Conservation (phyloP, 2,888 invertebrate genomes). For the Kuschelorhynchus macadamiae region DNA sequence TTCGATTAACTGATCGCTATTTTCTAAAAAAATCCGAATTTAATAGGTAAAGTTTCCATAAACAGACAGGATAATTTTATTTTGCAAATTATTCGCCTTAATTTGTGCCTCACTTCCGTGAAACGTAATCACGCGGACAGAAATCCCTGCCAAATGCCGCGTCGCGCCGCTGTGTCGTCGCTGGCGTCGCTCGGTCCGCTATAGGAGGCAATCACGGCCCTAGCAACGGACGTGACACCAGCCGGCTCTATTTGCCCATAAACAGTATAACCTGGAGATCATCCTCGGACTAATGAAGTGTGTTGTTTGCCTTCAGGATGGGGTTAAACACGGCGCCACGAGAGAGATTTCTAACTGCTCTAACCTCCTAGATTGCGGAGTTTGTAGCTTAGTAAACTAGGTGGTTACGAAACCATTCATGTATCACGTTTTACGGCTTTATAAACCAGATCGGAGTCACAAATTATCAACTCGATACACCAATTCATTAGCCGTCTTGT, state of each 20-base stretch:
- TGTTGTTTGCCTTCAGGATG: slow-evolving; percentile 64
- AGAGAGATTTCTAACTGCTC: slow-evolving; percentile 31
- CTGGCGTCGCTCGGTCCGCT: slow-evolving; percentile 40
- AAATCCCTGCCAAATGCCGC: slow-evolving; percentile 39
- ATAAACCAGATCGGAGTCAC: background rate
- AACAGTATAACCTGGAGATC: slow-evolving; percentile 68
- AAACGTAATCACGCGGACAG: slow-evolving; percentile 15
- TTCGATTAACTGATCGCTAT: no score
- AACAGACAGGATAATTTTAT: no score
- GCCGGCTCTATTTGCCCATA: slow-evolving; percentile 67
- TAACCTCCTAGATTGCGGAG: slow-evolving; percentile 18
- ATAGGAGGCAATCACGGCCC: slow-evolving; percentile 57
- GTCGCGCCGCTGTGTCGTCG: slow-evolving; percentile 50
- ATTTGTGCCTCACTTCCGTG: background rate
- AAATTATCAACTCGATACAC: background rate
- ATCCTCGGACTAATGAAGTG: slow-evolving; percentile 67
- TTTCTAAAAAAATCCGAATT: no score
- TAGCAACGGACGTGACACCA: slow-evolving; percentile 64
- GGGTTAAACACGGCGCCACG: slow-evolving; percentile 55
- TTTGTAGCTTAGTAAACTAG: slow-evolving; percentile 19
- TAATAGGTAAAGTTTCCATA: no score
- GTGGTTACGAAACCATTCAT: background rate
- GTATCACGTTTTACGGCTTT: slow-evolving; percentile 14
- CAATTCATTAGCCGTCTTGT: no score
- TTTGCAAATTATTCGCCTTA: slow-evolving; percentile 10